Evolutionary conservation across 2,797 vertebrate species (phyloP), one percentile per base, ranked within the genome.

Genomic region (Clarias platycephalus): DNA sequence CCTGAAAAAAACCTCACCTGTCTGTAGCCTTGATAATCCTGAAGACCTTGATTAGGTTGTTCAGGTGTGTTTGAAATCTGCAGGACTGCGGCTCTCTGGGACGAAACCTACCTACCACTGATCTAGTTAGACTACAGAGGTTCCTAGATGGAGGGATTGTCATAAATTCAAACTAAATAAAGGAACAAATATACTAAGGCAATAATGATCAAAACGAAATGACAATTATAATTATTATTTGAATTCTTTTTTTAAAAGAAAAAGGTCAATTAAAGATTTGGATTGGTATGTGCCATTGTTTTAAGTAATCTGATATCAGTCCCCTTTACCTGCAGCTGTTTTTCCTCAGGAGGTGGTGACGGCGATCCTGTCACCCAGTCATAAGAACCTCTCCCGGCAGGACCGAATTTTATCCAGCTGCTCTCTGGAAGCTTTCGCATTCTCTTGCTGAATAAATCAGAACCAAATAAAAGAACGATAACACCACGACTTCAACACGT

Each of bases 331-430:
- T 97, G 94, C 86, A 94, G 92, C 86, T 95, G 94, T 80, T 96
- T 93, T 89, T 97, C 95, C 90, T 86, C 91, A n/a, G 94, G 89
- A 5, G 93, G 93, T n/a, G 91, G 89, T 0, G 89, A 81, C 0
- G 95, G 92, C 26, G 96, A 93, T 3, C 93, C 95, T 1, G 96
- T 95, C 88, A 96, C 90, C 97, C 96, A 97, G 93, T 97, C 96
- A 7, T 97, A 96, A 0, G 93, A 94, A 12, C 95, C 96, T 70
- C 96, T 91, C 84, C 96, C 95, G 1, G 96, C 96, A 0, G 96
- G 96, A 87, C 97, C 97, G 67, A 97, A 97, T 92, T 94, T 93
- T 89, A 93, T 95, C 97, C 95, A 96, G 94, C 94, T 97, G 95
- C 95, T 97, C 87, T 95, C 95, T 91, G 95, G 81, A 82, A 96